phyloP scores from a whole-genome alignment of 1,140 invertebrate genomes.

The Pseudobourletiella spinata region DNA sequence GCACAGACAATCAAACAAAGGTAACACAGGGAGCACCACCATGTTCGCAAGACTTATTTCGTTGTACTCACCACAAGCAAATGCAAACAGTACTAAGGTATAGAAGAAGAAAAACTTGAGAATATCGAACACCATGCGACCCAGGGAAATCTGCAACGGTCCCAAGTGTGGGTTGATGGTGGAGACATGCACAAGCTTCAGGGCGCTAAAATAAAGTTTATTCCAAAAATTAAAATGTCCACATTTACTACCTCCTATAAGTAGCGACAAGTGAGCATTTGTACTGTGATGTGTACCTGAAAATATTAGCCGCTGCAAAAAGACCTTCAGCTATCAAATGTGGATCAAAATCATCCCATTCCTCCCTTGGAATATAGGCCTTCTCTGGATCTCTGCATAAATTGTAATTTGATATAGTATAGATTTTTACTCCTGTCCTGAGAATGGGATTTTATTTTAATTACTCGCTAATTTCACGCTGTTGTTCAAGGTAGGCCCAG shows the following conservation, averaged over 20 bases:
- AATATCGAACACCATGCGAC: constrained; percentile 77
- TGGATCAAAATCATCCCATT: constrained; percentile 90
- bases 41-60: too few relatives aligned
- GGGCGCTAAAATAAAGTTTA: constrained; percentile 53
- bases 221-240: too few relatives aligned
- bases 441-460: too few relatives aligned
- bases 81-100: constrained; percentile 68
- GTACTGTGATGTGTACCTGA: too few relatives aligned
- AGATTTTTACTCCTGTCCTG: too few relatives aligned
- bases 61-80: constrained; percentile 66
- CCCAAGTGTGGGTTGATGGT: constrained; percentile 84
- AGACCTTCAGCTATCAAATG: constrained; percentile 87
- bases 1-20: too few relatives aligned
- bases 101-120: constrained; percentile 83
- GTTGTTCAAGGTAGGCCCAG: constrained; percentile 67
- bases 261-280: too few relatives aligned
- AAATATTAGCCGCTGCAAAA: constrained; percentile 90
- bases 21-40: too few relatives aligned
- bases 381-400: constrained; percentile 48
- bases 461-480: constrained; percentile 50
- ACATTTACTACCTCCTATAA: too few relatives aligned
- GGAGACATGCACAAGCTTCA: constrained; percentile 82
- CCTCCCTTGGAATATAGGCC: constrained; percentile 64
- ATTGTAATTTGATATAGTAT: too few relatives aligned
- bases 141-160: constrained; percentile 72